phyloP scores from a whole-genome alignment of 2,113 vertebrate genomes.

The Leptodactylus fuscus region DNA sequence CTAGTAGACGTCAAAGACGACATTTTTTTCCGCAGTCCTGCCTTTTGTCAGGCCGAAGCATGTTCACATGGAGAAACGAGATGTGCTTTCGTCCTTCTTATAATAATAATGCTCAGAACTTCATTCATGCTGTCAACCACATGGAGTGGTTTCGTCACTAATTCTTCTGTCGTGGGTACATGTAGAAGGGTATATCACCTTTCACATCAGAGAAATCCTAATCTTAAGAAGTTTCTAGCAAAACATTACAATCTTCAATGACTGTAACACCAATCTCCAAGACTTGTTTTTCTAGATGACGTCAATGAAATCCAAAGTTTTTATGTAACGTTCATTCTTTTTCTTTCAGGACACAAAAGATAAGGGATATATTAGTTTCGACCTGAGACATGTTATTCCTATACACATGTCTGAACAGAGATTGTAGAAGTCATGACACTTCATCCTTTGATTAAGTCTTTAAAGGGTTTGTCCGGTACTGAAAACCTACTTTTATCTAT shows the following conservation, averaged over 20 bases:
- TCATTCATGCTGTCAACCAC: slow-evolving; percentile 1
- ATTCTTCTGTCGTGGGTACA: not conserved
- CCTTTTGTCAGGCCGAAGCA: not conserved
- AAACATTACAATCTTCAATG: not conserved
- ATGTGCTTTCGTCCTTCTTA: not conserved
- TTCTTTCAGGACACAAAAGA: slow-evolving; percentile 4
- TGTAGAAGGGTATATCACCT: not conserved
- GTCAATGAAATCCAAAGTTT: slow-evolving; percentile 50
- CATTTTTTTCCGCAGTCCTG: not conserved
- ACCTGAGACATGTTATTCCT: not conserved
- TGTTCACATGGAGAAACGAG: not conserved
- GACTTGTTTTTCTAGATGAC: slow-evolving; percentile 38
- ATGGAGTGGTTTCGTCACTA: not conserved
- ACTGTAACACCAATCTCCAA: not conserved
- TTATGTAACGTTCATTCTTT: not conserved
- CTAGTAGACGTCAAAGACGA: not conserved
- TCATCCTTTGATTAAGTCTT: not conserved
- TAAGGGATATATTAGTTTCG: not conserved
- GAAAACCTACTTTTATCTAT: no score
- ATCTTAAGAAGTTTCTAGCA: not conserved
- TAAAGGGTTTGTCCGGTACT: not conserved
- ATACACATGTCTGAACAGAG: slow-evolving; percentile 11
- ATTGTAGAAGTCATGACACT: not conserved
- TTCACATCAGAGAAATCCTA: not conserved
- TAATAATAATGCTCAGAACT: not conserved